Percentiles rank a stretch among this genome's conserved stretches.
Evolutionary conservation across 2,888 invertebrate genomes (phyloP).

Genomic region (Lucinisca nassula): DNA sequence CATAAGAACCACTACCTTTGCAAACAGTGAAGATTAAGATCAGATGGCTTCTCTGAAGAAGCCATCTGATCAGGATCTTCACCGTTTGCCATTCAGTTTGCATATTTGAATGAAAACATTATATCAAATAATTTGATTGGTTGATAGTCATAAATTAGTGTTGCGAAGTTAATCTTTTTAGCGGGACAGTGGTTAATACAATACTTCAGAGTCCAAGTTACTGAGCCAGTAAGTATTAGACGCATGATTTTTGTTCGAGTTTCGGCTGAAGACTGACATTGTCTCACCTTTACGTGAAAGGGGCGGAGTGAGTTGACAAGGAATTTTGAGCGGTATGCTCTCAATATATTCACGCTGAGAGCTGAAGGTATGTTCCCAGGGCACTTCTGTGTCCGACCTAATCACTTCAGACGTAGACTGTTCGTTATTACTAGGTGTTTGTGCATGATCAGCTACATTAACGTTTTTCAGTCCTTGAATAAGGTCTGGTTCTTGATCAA

Average conservation of each 20-base stretch:
- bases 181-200: too few relatives aligned
- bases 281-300: not conserved
- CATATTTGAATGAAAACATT: too few relatives aligned
- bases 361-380: not conserved
- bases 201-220: not conserved
- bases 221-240: not conserved
- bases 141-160: too few relatives aligned
- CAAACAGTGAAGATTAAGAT: too few relatives aligned
- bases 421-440: not conserved
- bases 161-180: too few relatives aligned
- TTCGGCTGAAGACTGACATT: not conserved
- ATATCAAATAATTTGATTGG: too few relatives aligned
- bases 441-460: not conserved
- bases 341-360: not conserved
- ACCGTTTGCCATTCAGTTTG: too few relatives aligned
- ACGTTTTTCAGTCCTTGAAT: conserved; percentile 1
- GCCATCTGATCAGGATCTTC: too few relatives aligned
- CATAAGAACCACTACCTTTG: too few relatives aligned
- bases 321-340: not conserved
- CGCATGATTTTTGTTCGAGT: not conserved
- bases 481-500: not conserved
- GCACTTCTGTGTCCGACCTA: not conserved
- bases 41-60: too few relatives aligned
- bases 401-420: not conserved
- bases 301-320: not conserved